Evolutionary conservation across 1,140 invertebrate species (phyloP), one percentile per base, ranked within the genome.

Genomic region (Zaprionus gabonicus): DNA sequence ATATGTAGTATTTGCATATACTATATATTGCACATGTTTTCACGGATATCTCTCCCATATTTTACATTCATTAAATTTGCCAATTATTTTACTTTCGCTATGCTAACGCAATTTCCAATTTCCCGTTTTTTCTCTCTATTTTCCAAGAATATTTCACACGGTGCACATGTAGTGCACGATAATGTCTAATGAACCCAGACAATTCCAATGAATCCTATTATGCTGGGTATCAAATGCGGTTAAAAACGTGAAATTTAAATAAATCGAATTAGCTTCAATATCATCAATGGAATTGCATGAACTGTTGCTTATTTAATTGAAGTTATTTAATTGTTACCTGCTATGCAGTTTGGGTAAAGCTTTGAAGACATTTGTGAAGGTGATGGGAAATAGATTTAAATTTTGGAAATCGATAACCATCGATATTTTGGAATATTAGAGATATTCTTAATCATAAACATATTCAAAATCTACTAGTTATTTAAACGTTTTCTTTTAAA

Each of bases 71-170:
- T 46, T 46, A 9, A 6, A 44, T 44, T 6, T 44, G n/a, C 5
- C n/a, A 46, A 46, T 46, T 46, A 46, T 46, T 46, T 41, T n/a
- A 41, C n/a, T n/a, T 41, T n/a, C 15, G n/a, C n/a, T n/a, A 6
- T 44, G 41, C 41, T 34, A 34, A 34, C 9, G 31, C 31, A 34
- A 34, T 7, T 17, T n/a, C n/a, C 15, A 44, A 44, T 44, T 44
- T 46, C 2, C 41, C 7, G 20, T 13, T 23, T 51, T 25, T 4
- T 25, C 20, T 12, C 20, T 5, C 4, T 12, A 25, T 5, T 51
- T 51, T 51, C 46, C 20, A 1, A 13, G 46, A 23, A 51, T 25
- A 13, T 25, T 51, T 25, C 12, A 23, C 15, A 12, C 31, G 31
- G 9, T 31, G 31, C 15, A 41, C 38, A 13, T 41, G 38, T 41